A percentile compares a stretch with the other conserved stretches of the same genome.
phyloP scores from a whole-genome alignment of 2,888 invertebrate species.

The Litoditis marina region DNA sequence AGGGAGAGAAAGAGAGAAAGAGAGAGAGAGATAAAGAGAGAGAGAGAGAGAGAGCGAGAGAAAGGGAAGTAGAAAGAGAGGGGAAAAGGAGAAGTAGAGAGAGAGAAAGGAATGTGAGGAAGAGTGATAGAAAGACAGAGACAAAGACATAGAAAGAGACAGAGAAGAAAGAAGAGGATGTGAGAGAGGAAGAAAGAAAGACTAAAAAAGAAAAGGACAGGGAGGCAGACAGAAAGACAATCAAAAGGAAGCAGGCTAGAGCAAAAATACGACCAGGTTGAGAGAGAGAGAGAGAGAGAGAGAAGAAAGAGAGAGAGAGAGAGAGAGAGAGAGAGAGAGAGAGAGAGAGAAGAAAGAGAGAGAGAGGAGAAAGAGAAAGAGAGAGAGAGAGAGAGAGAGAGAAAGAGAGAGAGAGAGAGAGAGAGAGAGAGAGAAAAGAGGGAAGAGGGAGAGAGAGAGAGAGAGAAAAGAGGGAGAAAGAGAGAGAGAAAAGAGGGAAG shows the following conservation, averaged over 20 bases:
- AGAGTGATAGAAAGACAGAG: not conserved
- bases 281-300: not conserved
- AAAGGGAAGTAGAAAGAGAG: not conserved
- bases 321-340: not conserved
- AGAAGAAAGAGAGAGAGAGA: not conserved
- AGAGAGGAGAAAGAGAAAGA: conserved; percentile 1
- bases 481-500: not conserved
- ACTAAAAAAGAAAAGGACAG: not conserved
- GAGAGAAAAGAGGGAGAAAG: not conserved
- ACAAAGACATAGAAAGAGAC: not conserved
- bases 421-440: not conserved
- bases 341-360: not conserved
- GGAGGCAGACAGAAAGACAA: not conserved
- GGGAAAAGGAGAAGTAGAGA: not conserved
- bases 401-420: not conserved
- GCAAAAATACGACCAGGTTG: too few species aligned
- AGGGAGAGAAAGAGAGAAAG: not conserved
- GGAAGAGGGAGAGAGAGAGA: not conserved
- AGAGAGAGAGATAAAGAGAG: not conserved
- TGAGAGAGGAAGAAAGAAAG: not conserved
- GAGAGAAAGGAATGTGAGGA: too few species aligned
- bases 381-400: not conserved
- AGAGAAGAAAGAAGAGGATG: not conserved
- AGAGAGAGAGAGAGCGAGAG: not conserved
- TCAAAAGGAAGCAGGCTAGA: not conserved